phyloP scores from a whole-genome alignment of 1,140 invertebrate species.

The Hycleus phaleratus region DNA sequence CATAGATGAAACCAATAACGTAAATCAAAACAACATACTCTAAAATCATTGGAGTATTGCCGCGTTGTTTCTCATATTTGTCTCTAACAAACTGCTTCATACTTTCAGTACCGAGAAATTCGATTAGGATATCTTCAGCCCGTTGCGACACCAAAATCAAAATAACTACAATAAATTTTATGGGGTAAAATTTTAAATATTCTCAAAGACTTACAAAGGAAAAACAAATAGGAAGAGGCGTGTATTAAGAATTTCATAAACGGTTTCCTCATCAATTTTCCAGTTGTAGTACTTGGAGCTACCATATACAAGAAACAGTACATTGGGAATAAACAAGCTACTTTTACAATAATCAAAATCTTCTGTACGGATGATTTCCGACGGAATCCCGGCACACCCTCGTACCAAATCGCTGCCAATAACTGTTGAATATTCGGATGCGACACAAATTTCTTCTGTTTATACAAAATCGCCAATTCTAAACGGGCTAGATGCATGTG shows the following conservation, averaged over 20 bases:
- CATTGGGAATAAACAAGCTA: slow-evolving; percentile 76
- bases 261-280: slow-evolving; percentile 75
- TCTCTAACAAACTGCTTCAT: slow-evolving; percentile 54
- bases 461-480: slow-evolving; percentile 82
- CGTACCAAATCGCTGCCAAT: slow-evolving; percentile 87
- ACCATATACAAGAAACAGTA: slow-evolving; percentile 79
- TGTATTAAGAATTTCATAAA: slow-evolving; percentile 94
- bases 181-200: not conserved
- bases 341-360: slow-evolving; percentile 60
- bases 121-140: slow-evolving; percentile 66
- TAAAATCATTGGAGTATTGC: slow-evolving; percentile 66
- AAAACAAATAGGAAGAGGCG: slow-evolving; percentile 86
- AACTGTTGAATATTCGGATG: slow-evolving; percentile 89
- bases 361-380: slow-evolving; percentile 64
- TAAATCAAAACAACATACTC: slow-evolving; percentile 72
- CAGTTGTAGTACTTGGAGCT: slow-evolving; percentile 64
- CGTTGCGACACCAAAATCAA: slow-evolving; percentile 81
- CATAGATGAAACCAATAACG: slow-evolving; percentile 81
- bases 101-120: slow-evolving; percentile 59
- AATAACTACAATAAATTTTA: slow-evolving; percentile 51
- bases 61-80: slow-evolving; percentile 60
- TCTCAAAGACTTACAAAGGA: slow-evolving; percentile 60
- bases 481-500: slow-evolving; percentile 72
- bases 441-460: slow-evolving; percentile 93
- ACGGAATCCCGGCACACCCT: slow-evolving; percentile 81